A percentile compares a stretch with the other conserved stretches of the same genome.
Evolutionary conservation across 2,888 invertebrate genomes (phyloP).

Genomic region (Limnephilus lunatus): DNA sequence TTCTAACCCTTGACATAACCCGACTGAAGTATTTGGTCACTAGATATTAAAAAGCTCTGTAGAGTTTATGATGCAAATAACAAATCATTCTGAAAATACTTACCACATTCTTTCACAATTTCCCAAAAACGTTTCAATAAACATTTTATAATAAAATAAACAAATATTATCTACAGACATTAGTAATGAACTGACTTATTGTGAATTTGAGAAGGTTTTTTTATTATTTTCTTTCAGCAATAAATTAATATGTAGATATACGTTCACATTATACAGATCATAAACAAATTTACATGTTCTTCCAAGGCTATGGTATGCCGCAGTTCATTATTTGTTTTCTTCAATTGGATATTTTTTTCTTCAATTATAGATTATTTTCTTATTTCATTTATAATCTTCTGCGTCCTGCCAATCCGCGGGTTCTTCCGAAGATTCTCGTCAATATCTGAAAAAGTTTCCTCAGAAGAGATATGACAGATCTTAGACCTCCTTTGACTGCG

Average conservation of each 20-base stretch:
- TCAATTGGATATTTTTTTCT: neutral
- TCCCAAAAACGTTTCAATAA: no score
- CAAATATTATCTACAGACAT: no score
- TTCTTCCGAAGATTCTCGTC: constrained; percentile 20
- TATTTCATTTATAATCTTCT: neutral
- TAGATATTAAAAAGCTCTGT: no score
- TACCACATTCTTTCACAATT: no score
- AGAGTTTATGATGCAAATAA: no score
- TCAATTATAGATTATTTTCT: neutral
- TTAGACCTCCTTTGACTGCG: neutral
- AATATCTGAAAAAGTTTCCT: constrained; percentile 31
- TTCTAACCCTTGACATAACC: no score
- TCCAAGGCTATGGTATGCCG: neutral
- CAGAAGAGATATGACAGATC: constrained; percentile 24
- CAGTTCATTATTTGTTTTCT: neutral
- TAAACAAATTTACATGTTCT: neutral
- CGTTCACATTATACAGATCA: neutral
- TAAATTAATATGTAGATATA: neutral
- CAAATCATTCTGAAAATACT: no score
- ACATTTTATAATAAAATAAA: no score
- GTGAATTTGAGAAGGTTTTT: neutral
- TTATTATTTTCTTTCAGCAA: neutral
- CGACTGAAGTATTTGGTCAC: no score
- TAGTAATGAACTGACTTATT: no score
- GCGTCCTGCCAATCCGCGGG: neutral